These are phyloP conservation scores for Microvelia longipes DNA, from an alignment of 1,140 invertebrate species.

Conservation along the genomic window DNA sequence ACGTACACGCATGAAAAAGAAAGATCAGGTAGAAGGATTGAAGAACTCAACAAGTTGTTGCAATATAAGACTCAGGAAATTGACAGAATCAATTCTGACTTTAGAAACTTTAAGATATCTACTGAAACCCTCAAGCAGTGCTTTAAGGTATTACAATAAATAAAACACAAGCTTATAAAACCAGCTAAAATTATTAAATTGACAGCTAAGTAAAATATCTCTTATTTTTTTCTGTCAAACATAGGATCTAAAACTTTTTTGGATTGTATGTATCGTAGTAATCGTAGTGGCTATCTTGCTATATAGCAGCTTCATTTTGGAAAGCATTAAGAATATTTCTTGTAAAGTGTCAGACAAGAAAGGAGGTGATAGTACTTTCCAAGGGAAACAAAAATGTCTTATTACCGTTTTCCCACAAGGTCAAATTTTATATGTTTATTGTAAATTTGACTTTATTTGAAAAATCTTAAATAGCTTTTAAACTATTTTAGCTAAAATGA, in stretches of 20 bases:
- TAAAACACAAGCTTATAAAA: no score
- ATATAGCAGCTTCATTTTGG: not conserved
- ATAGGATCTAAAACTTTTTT: not conserved
- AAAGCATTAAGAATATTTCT: not conserved
- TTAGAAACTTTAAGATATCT: constrained; percentile 17
- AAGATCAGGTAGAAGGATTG: constrained; percentile 13
- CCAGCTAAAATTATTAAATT: not conserved
- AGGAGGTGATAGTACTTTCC: no score
- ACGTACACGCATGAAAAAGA: constrained; percentile 13
- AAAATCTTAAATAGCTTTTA: no score
- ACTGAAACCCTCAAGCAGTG: constrained; percentile 19
- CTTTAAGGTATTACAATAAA: constrained; percentile 19
- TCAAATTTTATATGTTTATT: no score
- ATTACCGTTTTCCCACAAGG: no score
- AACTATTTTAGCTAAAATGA: no score
- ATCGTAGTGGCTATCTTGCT: not conserved
- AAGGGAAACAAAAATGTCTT: no score
- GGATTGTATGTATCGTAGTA: not conserved
- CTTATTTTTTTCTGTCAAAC: not conserved
- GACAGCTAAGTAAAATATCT: not conserved
- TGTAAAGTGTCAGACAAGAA: no score
- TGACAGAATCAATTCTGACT: constrained; percentile 15
- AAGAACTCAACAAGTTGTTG: constrained; percentile 16
- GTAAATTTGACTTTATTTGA: no score
- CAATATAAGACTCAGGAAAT: constrained; percentile 14